Evolutionary conservation across 2,888 invertebrate genomes (phyloP).

Genomic region (Dryomyza anilis): DNA sequence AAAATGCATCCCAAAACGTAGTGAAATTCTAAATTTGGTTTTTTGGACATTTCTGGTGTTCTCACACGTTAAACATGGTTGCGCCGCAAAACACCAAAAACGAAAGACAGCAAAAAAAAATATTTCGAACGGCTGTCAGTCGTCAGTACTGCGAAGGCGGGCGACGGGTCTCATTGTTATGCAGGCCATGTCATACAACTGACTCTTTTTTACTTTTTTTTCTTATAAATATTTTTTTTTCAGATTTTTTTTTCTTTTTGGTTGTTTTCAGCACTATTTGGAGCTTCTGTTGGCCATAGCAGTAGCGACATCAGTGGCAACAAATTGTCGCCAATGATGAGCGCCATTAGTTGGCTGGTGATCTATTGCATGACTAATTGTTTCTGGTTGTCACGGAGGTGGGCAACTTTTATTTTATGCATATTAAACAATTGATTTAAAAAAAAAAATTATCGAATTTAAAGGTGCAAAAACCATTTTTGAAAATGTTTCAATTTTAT

Average conservation of each 20-base stretch:
- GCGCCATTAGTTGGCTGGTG: neutral
- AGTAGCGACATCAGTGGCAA: neutral
- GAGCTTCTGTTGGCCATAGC: neutral
- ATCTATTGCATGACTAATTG: slow-evolving; percentile 16
- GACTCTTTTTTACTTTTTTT: neutral
- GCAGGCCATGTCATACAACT: neutral
- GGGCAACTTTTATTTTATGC: no score
- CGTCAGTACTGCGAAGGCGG: no score
- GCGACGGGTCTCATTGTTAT: slow-evolving; percentile 6
- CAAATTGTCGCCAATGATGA: slow-evolving; percentile 16
- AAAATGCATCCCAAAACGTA: neutral
- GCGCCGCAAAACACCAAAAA: neutral
- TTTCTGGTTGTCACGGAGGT: neutral
- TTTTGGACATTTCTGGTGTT: slow-evolving; percentile 9
- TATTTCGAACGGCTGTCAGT: neutral
- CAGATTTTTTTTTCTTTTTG: neutral
- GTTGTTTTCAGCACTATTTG: neutral
- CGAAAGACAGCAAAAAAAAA: no score
- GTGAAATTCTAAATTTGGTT: neutral
- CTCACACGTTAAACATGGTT: slow-evolving; percentile 12
- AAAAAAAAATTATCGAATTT: no score
- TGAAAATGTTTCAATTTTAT: no score
- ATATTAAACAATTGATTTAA: no score
- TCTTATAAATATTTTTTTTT: neutral
- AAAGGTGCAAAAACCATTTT: no score